These are phyloP conservation scores for Chaenogobius annularis DNA, from an alignment of 2,113 vertebrate genomes.

Conservation along the genomic window DNA sequence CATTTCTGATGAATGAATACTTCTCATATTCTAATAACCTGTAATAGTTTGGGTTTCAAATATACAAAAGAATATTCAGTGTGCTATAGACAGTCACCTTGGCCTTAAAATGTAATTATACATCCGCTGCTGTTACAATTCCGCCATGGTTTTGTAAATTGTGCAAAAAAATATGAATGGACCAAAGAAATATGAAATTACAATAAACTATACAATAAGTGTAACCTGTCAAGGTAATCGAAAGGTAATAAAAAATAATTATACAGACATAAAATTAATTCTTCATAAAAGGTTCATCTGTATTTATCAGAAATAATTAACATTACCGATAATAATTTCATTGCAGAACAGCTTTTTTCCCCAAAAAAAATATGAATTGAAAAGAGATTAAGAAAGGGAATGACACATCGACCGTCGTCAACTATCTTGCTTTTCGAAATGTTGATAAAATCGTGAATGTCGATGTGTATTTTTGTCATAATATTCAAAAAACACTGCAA, in stretches of 20 bases:
- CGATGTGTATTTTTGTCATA: too few relatives aligned
- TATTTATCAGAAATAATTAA: not conserved
- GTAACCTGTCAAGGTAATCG: not conserved
- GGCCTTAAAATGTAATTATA: constrained; percentile 9
- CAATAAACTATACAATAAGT: not conserved
- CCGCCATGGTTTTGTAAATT: not conserved
- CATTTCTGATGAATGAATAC: constrained; percentile 17
- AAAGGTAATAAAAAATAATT: not conserved
- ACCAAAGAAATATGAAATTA: not conserved
- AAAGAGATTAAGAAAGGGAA: too few relatives aligned
- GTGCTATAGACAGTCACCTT: constrained; percentile 26
- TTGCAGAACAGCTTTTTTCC: not conserved
- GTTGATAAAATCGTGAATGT: too few relatives aligned
- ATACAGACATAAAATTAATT: not conserved
- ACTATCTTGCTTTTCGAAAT: too few relatives aligned
- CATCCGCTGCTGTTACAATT: not conserved
- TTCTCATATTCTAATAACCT: constrained; percentile 15
- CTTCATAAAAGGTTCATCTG: not conserved
- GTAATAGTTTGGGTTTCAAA: constrained; percentile 9
- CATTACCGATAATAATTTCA: not conserved
- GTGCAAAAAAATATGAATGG: not conserved
- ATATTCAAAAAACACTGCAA: too few relatives aligned
- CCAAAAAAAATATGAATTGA: too few relatives aligned
- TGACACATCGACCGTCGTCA: too few relatives aligned
- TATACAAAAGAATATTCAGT: not conserved